Base-by-base conservation (phyloP, 2,113 vertebrate genomes). In the Ammodytes marinus region DNA sequence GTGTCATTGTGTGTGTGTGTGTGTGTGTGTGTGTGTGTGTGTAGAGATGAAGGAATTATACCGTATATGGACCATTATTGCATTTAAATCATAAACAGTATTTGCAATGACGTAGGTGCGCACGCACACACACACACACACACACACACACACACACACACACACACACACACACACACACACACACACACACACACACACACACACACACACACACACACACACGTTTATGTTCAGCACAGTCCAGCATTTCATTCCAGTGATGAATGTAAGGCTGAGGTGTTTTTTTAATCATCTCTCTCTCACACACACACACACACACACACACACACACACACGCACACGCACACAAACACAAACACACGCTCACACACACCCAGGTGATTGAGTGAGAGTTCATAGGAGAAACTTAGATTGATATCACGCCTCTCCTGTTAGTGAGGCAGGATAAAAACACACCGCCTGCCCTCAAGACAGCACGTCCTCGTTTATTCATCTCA, bases 391-490 rank as follows among this genome's bases (percentile, higher is more conserved):
- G 52, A 72, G 57, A 80, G 71, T 72, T 79, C 66, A 65, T 77
- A 0, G 39, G 69, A 90, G 77, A 75, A 49, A 65, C 83, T 85
- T 77, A 84, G 71, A 84, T 80, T 79, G 78, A 88, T 64, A 82
- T 74, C 70, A 43, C 17, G 5, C 35, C 69, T 78, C 76, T 53
- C 69, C 55, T 72, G 39, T 60, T 80, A 37, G 61, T 65, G 61
- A 43, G 49, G 58, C 58, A 2, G 45, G n/a, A 76, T 27, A 3
- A 53, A 73, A 76, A 80, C 46, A 54, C 11, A 3, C 54, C 13
- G 8, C 50, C 73, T 72, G 40, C 10, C 54, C 17, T 45, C 8
- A 43, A 75, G 55, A 49, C 60, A 66, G 39, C 43, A 11, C 49
- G 3, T 39, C 11, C 6, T 55, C 49, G 5, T 6, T 68, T 40